phyloP scores from a whole-genome alignment of 2,797 vertebrate genomes.

The Hypotaenidia philippensis region DNA sequence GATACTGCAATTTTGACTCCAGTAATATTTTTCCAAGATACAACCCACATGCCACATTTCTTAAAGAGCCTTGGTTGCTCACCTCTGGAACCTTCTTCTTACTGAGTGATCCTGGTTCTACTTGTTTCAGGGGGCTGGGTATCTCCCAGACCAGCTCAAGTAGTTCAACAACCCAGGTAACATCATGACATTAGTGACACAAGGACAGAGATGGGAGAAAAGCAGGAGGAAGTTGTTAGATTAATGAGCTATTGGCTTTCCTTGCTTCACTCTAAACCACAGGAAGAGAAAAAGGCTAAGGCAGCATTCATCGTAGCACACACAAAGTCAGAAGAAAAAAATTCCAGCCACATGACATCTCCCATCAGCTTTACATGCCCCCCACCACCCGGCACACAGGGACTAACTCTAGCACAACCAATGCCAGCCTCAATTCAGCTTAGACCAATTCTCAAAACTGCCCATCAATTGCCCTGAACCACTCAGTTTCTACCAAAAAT shows the following conservation, averaged over 20 bases:
- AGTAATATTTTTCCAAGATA: not conserved
- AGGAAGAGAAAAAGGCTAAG: not conserved
- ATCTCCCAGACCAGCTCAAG: not conserved
- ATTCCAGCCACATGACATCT: fast-evolving
- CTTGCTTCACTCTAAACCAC: not conserved
- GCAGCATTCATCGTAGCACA: not conserved
- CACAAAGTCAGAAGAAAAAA: not conserved
- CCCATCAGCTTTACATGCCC: not conserved
- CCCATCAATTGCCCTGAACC: not conserved
- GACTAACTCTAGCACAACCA: not conserved
- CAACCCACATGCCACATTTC: not conserved
- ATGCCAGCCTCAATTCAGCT: not conserved
- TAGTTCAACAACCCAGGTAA: not conserved
- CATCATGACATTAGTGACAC: fast-evolving
- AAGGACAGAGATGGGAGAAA: fast-evolving
- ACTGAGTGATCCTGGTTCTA: fast-evolving
- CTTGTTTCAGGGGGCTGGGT: not conserved
- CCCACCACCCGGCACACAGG: not conserved
- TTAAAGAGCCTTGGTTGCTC: not conserved
- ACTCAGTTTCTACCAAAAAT: not conserved
- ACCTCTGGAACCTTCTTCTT: not conserved
- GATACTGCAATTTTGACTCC: not conserved
- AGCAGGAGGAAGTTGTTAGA: not conserved
- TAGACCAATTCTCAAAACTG: not conserved
- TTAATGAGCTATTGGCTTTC: not conserved